Conservation (phyloP, 2,797 vertebrate genomes). For the Anguilla marmorata region DNA sequence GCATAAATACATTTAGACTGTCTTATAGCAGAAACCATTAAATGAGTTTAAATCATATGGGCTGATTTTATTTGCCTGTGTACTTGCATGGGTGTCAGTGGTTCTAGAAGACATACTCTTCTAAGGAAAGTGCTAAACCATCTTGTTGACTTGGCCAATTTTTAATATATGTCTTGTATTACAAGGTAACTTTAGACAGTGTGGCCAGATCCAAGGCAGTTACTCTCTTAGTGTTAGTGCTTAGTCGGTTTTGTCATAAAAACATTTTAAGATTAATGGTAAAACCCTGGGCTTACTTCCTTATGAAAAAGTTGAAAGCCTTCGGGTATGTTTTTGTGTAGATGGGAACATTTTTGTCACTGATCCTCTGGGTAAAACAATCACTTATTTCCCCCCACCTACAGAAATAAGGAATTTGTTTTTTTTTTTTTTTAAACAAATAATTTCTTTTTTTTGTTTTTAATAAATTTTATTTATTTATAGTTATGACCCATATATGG, state of each 20-base stretch:
- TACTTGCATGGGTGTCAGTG: neutral
- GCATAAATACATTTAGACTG: neutral
- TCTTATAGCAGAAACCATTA: conserved; percentile 19
- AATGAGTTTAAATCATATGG: conserved; percentile 24
- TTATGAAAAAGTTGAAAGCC: neutral
- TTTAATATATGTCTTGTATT: neutral
- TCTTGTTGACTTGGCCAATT: neutral
- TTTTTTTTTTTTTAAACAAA: no score
- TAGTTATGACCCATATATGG: conserved; percentile 25
- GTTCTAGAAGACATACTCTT: neutral
- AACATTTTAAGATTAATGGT: neutral
- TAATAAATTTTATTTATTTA: conserved; percentile 33
- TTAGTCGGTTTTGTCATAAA: neutral
- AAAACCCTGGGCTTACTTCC: neutral
- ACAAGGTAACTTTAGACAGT: neutral
- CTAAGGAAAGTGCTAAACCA: neutral
- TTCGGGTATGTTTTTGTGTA: neutral
- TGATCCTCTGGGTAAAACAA: neutral
- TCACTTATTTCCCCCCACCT: neutral
- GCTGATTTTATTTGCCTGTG: conserved; percentile 21
- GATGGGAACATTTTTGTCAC: neutral
- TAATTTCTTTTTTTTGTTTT: neutral
- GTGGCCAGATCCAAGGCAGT: neutral
- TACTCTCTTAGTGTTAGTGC: neutral
- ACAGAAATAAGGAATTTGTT: neutral